These are phyloP conservation scores for Lissocephala sabroskyi DNA, from an alignment of 2,888 invertebrate species.

Conservation along the genomic window DNA sequence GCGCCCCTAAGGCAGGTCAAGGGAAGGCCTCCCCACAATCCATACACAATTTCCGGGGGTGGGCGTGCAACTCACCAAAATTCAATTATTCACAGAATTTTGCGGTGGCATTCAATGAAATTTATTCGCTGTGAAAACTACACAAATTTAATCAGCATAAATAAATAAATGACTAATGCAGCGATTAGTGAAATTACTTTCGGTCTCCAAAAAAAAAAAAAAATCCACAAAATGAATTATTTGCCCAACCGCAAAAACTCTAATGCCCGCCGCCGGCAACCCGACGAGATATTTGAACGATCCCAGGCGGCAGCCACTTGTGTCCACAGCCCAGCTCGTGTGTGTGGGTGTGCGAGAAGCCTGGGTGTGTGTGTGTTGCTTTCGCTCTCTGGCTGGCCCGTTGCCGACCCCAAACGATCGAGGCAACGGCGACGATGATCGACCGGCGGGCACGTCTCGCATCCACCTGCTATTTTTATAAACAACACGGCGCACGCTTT, in stretches of 20 bases:
- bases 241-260: too few relatives aligned
- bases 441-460: constrained; percentile 2
- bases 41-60: too few relatives aligned
- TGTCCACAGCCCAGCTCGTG: constrained; percentile 11
- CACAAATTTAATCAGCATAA: constrained; percentile 20
- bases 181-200: constrained; percentile 12
- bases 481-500: constrained; percentile 47
- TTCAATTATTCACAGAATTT: too few relatives aligned
- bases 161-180: constrained; percentile 22
- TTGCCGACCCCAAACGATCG: neutral
- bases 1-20: neutral
- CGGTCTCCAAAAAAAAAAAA: neutral
- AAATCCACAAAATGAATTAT: too few relatives aligned
- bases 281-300: too few relatives aligned
- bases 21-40: neutral
- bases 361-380: constrained; percentile 57
- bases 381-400: constrained; percentile 46
- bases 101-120: too few relatives aligned
- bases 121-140: neutral
- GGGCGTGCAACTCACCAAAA: too few relatives aligned
- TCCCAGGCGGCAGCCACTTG: constrained; percentile 12
- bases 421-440: too few relatives aligned
- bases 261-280: too few relatives aligned
- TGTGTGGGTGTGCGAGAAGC: constrained; percentile 5
- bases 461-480: constrained; percentile 44